phyloP scores from a whole-genome alignment of 2,113 vertebrate genomes.

The Cinclus cinclus region DNA sequence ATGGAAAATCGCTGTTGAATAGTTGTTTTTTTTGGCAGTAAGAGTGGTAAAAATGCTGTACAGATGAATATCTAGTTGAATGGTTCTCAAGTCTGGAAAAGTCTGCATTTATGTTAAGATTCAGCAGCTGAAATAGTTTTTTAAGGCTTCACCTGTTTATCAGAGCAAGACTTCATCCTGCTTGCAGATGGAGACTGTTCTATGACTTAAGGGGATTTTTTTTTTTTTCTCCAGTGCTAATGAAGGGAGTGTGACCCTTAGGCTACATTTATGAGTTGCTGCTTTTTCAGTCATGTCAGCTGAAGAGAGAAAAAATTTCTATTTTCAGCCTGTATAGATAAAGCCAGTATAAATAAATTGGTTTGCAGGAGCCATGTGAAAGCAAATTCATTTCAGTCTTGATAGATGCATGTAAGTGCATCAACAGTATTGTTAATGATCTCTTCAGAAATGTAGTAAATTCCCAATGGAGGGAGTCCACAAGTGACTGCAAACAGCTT shows the following conservation, averaged over 20 bases:
- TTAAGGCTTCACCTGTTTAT: neutral
- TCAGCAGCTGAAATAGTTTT: neutral
- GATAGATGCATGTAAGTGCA: neutral
- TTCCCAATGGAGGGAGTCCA: rapidly evolving
- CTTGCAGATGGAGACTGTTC: neutral
- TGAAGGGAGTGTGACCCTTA: neutral
- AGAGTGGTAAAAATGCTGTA: neutral
- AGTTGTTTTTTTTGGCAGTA: neutral
- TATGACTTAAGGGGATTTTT: neutral
- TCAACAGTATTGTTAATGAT: neutral
- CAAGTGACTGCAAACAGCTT: neutral
- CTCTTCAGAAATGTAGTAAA: neutral
- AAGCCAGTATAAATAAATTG: neutral
- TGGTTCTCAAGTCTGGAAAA: neutral
- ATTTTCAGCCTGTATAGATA: neutral
- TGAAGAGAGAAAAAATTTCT: neutral
- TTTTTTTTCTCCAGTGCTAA: neutral
- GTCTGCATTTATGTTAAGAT: neutral
- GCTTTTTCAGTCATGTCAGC: neutral
- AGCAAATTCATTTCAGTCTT: neutral
- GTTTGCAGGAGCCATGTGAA: neutral
- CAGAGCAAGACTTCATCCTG: neutral
- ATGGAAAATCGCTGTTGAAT: neutral
- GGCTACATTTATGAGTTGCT: neutral
- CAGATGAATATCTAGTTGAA: neutral